Base-by-base conservation (phyloP, 1,140 invertebrate genomes). In the Agraylea sexmaculata region DNA sequence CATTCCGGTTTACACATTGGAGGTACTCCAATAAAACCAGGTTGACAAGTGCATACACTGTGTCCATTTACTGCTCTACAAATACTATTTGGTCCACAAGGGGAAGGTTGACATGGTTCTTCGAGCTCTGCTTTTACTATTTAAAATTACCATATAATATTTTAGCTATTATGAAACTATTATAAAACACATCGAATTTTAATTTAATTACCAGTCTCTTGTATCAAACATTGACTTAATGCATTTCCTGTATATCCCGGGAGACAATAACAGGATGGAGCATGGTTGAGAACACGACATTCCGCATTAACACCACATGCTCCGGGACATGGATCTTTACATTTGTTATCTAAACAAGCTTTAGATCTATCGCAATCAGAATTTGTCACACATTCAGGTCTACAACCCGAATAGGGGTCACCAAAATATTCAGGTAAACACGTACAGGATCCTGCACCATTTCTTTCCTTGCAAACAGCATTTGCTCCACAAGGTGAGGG, bases 401-500 rank as follows among this genome's bases (percentile, higher is more conserved):
- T 71, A 53, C 85, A 88, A 10, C 83, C 82, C 13, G 75, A 77
- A 51, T 86, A 87, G 27, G 85, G 83, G 62, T 88, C 84, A 22
- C 85, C 85, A 47, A 81, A 83, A 52, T 86, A 87, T 53, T 82
- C 83, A 0, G 77, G 68, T 41, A 81, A 55, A 52, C 84, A 88
- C 4, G 73, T 70, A 55, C 84, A 88, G 15, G 82, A 80, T 22
- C 83, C 84, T 21, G 80, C 83, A 15, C 78, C 80, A 54, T 82
- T 83, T 47, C 73, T 69, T 62, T 84, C 83, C 52, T 79, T 80
- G 54, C 85, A 90, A 30, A 80, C 50, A 18, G 83, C 77, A 56
- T 88, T 88, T 4, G 82, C 76, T 25, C 84, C 84, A 57, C 84
- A 88, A 7, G 85, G 85, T 8, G 82, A 83, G 17, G 82, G 83